Conservation (phyloP, 2,797 vertebrate species). For the Furcifer pardalis region DNA sequence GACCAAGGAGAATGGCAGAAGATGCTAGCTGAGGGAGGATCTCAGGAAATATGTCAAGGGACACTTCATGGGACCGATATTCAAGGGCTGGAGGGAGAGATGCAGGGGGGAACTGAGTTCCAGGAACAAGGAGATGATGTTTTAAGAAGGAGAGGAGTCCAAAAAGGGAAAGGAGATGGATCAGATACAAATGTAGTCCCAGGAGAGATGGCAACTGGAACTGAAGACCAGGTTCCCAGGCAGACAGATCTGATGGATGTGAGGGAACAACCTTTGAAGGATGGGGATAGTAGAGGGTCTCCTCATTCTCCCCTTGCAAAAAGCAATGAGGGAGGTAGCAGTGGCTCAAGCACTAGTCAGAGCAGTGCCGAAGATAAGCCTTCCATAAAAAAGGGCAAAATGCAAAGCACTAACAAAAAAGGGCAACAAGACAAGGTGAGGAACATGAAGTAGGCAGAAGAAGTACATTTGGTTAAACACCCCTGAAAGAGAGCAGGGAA, state of each 20-base stretch:
- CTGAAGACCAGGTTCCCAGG: background rate
- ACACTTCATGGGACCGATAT: no score
- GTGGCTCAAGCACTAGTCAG: background rate
- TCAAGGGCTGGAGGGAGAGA: background rate
- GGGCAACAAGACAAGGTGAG: conserved; percentile 19
- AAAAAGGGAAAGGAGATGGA: background rate
- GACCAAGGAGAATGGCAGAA: background rate
- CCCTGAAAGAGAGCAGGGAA: background rate
- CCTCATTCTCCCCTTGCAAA: background rate
- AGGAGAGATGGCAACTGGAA: no score
- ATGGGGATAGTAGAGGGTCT: background rate
- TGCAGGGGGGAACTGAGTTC: background rate
- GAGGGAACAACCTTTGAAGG: background rate
- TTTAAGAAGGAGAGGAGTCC: background rate
- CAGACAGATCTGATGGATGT: no score
- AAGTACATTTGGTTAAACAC: background rate
- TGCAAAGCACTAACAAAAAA: background rate
- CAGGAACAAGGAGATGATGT: background rate
- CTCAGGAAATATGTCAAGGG: background rate
- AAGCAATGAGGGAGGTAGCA: background rate
- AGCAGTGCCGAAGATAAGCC: background rate
- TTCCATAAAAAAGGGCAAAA: background rate
- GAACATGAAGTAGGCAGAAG: background rate
- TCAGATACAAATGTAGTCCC: background rate
- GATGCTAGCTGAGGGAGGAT: background rate